Evolutionary conservation across 2,113 vertebrate species (phyloP).

Genomic region (Neotragus moschatus): DNA sequence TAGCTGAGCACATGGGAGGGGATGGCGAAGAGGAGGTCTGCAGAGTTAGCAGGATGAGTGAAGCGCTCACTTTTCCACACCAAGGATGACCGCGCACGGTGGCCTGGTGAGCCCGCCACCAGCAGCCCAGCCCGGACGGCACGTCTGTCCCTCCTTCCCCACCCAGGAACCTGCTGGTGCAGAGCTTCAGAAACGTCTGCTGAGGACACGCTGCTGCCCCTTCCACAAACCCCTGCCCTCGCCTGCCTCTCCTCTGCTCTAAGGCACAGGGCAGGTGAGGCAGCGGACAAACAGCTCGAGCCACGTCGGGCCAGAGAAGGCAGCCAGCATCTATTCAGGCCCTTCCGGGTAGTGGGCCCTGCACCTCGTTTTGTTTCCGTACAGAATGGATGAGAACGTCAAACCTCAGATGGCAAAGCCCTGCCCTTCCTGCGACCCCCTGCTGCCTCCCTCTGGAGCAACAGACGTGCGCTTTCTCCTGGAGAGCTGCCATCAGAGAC

Average conservation of each 20-base stretch:
- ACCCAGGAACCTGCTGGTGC: accelerated
- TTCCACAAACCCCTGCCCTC: not conserved
- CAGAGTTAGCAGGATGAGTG: not conserved
- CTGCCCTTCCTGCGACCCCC: not conserved
- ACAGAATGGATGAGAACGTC: not conserved
- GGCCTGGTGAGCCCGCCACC: not conserved
- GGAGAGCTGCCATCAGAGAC: not conserved
- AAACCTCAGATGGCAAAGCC: accelerated
- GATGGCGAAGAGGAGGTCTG: not conserved
- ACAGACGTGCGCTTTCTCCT: not conserved
- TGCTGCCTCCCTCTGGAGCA: not conserved
- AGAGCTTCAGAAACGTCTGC: not conserved
- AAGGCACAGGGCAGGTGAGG: not conserved
- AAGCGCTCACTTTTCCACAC: not conserved
- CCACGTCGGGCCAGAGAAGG: not conserved
- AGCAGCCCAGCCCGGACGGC: not conserved
- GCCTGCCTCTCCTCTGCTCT: not conserved
- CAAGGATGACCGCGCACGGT: accelerated
- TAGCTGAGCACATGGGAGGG: not conserved
- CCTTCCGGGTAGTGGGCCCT: not conserved
- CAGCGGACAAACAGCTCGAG: not conserved
- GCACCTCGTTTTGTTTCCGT: not conserved
- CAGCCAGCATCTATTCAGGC: too few species aligned
- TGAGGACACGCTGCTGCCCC: not conserved
- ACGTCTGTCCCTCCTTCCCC: not conserved